These are phyloP conservation scores for Scolopax mira DNA, from an alignment of 2,113 vertebrate genomes.

Conservation along the genomic window DNA sequence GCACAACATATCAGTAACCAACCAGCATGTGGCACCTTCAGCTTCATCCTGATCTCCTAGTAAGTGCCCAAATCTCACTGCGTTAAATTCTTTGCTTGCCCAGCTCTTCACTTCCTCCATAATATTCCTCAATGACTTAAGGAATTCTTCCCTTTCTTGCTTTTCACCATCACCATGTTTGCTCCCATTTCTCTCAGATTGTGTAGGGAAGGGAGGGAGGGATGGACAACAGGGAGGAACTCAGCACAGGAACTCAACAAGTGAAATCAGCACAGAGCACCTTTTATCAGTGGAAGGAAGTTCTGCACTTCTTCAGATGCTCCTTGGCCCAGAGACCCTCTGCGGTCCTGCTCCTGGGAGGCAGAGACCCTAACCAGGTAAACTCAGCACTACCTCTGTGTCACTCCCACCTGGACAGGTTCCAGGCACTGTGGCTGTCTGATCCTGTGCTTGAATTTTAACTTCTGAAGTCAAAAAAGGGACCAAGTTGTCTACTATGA, in stretches of 20 bases:
- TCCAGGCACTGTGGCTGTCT: background rate
- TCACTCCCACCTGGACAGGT: rapidly evolving
- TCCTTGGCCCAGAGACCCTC: background rate
- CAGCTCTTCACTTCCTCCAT: background rate
- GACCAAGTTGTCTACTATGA: background rate
- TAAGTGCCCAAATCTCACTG: background rate
- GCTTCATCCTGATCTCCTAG: background rate
- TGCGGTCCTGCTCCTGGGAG: rapidly evolving
- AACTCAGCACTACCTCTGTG: background rate
- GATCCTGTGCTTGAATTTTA: background rate
- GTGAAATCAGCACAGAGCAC: background rate
- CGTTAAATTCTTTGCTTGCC: background rate
- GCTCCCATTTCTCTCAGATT: background rate
- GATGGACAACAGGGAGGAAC: background rate
- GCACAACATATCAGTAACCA: rapidly evolving
- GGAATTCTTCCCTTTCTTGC: background rate
- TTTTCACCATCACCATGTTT: background rate
- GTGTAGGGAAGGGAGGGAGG: background rate
- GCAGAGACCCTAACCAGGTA: background rate
- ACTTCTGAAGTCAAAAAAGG: background rate
- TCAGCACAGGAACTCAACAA: no score
- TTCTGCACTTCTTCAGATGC: background rate
- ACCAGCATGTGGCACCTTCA: background rate
- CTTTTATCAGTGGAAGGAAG: background rate
- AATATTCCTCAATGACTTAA: background rate